A percentile compares a stretch with the other conserved stretches of the same genome.
Conservation (phyloP, 2,888 invertebrate species). For the Teleiodes luculella region DNA sequence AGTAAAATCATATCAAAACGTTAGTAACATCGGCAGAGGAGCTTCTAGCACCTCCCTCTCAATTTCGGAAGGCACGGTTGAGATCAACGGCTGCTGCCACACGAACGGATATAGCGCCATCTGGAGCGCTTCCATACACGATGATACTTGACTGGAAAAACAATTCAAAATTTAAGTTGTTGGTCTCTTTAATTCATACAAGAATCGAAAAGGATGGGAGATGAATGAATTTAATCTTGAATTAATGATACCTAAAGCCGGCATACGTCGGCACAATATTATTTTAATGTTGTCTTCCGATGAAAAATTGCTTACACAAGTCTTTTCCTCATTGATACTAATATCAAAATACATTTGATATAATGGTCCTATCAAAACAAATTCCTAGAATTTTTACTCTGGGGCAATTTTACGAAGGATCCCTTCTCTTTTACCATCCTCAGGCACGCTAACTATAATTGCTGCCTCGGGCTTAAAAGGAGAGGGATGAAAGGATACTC, state of each 20-base stretch:
- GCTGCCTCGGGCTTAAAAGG: slow-evolving; percentile 50
- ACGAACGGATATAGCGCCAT: slow-evolving; percentile 88
- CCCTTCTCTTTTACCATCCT: slow-evolving; percentile 54
- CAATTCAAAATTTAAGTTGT: too few species aligned
- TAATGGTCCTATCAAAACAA: too few species aligned
- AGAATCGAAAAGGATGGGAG: too few species aligned
- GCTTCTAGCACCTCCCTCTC: slow-evolving; percentile 69
- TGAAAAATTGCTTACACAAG: too few species aligned
- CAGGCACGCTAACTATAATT: slow-evolving; percentile 70
- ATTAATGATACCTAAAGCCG: too few species aligned
- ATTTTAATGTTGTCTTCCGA: too few species aligned
- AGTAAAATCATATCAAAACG: too few species aligned
- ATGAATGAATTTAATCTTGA: too few species aligned
- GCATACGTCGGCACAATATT: too few species aligned
- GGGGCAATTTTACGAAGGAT: slow-evolving; percentile 26
- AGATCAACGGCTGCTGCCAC: slow-evolving; percentile 91
- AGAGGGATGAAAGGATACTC: slow-evolving; percentile 17
- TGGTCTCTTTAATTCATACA: too few species aligned
- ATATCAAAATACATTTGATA: too few species aligned
- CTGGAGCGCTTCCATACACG: slow-evolving; percentile 86
- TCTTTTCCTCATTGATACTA: too few species aligned
- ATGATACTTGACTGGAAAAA: slow-evolving; percentile 84
- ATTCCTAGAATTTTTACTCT: neutral
- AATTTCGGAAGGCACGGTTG: slow-evolving; percentile 83
- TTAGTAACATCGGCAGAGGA: slow-evolving; percentile 88